These are phyloP conservation scores for Acanthisitta chloris DNA, from an alignment of 2,113 vertebrate species.

Conservation along the genomic window DNA sequence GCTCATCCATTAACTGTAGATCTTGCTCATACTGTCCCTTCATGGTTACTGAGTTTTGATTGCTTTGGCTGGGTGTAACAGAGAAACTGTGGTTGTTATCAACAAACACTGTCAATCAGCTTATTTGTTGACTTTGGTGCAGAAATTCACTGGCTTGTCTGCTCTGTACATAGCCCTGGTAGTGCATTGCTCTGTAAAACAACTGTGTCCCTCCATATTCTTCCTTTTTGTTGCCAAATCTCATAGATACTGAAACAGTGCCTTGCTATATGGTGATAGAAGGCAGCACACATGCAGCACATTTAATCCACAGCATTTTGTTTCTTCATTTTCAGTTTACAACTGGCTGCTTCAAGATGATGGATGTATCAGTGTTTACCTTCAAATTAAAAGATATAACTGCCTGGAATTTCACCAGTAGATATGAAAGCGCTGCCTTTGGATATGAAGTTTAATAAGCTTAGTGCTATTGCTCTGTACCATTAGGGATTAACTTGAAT, in stretches of 20 bases:
- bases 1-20: conserved; percentile 22
- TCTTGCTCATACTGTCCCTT: conserved; percentile 36
- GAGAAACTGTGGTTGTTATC: conserved; percentile 34
- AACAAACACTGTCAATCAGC: conserved; percentile 34
- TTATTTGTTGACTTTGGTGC: conserved; percentile 55
- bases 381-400: conserved; percentile 53
- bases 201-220: background rate
- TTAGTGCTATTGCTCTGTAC: conserved; percentile 9
- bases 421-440: conserved; percentile 7
- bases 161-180: background rate
- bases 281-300: background rate
- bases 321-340: background rate
- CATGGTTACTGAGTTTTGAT: conserved; percentile 57
- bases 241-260: background rate
- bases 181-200: background rate
- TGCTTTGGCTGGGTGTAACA: conserved; percentile 30
- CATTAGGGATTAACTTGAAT: conserved; percentile 48
- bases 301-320: background rate
- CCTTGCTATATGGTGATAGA: background rate
- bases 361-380: conserved; percentile 34
- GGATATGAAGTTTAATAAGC: conserved; percentile 48
- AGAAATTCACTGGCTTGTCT: conserved; percentile 37
- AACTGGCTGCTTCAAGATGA: background rate
- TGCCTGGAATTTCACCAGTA: conserved; percentile 37
- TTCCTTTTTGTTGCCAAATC: background rate